phyloP scores from a whole-genome alignment of 2,113 vertebrate genomes.

The Pangasianodon gigas region DNA sequence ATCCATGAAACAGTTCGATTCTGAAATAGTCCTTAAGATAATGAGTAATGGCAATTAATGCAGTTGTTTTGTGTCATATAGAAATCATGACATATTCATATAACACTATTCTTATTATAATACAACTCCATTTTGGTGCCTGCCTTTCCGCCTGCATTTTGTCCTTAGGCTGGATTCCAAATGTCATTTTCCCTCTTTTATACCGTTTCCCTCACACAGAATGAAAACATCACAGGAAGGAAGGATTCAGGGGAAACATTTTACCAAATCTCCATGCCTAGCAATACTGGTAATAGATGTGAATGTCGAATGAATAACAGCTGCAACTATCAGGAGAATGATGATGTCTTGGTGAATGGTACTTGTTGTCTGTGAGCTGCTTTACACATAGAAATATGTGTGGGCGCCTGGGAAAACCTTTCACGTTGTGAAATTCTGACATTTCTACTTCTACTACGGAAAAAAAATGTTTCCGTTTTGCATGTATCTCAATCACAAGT shows the following conservation, averaged over 20 bases:
- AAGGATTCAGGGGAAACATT: background rate
- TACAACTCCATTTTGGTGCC: background rate
- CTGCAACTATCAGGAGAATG: conserved; percentile 6
- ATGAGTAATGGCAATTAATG: background rate
- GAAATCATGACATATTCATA: background rate
- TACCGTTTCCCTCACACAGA: background rate
- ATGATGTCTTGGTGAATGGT: background rate
- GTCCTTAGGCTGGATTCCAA: conserved; percentile 11
- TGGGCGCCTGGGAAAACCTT: background rate
- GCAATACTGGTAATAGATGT: conserved; percentile 12
- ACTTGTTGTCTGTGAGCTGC: background rate
- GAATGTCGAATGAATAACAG: conserved; percentile 12
- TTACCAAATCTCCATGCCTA: background rate
- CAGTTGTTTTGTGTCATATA: background rate
- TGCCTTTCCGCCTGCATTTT: conserved; percentile 1
- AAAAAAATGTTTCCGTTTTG: background rate
- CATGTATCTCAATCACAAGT: background rate
- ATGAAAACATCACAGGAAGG: conserved; percentile 2
- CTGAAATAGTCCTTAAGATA: background rate
- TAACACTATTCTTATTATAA: background rate
- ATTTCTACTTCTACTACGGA: background rate
- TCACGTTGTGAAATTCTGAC: background rate
- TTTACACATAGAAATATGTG: background rate
- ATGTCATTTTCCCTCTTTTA: conserved; percentile 16
- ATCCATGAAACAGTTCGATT: background rate